Evolutionary conservation across 2,888 invertebrate species (phyloP), one percentile per base, ranked within the genome.

Genomic region (Archips xylosteana): DNA sequence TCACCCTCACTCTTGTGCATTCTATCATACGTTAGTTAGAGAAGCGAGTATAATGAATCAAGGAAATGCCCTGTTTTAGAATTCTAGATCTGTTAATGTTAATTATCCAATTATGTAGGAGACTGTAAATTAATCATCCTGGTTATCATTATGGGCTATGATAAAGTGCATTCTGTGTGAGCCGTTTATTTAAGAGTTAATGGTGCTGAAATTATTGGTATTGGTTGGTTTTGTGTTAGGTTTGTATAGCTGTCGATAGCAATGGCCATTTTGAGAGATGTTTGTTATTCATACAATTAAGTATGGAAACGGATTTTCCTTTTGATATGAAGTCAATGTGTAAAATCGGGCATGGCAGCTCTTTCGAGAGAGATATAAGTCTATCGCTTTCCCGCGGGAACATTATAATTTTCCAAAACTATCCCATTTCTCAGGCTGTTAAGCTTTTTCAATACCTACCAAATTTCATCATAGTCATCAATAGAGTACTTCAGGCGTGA

Each of bases 41-140:
- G 42, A 57, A 32, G 39, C 39, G n/a, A 34, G 10, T 4, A 1
- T 62, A 62, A 36, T 49, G 32, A 23, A 23, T 15, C 23, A 34
- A 49, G 8, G 15, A 15, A 10, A 12, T 4, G 15, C 6, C 23
- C 45, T 34, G 45, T 45, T 49, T 47, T 49, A 15, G 13, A 64
- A 49, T 64, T 49, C 47, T 64, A 47, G 64, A 10, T 64, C 64
- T 64, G 15, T 54, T 3, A 5, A n/a, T 49, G 13, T 64, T 64
- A 64, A 49, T 64, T 13, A 23, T 62, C 62, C 62, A 45, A 62
- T 62, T 62, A 49, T 34, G 32, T 62, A 47, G 13, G 49, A 8
- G 49, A 36, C 13, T 13, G 49, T 64, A 64, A 64, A 64, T 64
- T 47, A 64, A 47, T 45, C 45, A 62, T 64, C 13, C 23, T 10